These are phyloP conservation scores for Melieria crassipennis DNA, from an alignment of 2,888 invertebrate species.

Conservation along the genomic window DNA sequence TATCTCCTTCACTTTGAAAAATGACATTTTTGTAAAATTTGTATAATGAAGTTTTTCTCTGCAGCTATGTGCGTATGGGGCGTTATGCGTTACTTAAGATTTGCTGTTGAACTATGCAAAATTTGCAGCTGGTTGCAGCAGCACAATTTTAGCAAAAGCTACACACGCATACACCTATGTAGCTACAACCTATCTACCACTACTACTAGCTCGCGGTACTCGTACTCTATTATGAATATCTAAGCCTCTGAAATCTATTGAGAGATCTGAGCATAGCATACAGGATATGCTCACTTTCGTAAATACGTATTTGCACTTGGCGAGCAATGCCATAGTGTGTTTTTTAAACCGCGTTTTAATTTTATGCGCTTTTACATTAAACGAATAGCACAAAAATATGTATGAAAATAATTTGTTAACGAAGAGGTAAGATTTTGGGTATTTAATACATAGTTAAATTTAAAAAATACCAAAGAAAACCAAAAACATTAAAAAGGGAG, in stretches of 20 bases:
- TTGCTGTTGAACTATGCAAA: conserved; percentile 41
- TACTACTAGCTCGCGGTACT: conserved; percentile 29
- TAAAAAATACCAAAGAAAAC: conserved; percentile 16
- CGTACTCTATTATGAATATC: conserved; percentile 30
- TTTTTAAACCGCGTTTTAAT: conserved; percentile 63
- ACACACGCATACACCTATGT: conserved; percentile 37
- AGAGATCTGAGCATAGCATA: not conserved
- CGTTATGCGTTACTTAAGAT: conserved; percentile 40
- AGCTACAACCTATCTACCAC: conserved; percentile 34
- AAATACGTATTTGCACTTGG: conserved; percentile 59
- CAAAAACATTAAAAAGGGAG: not conserved
- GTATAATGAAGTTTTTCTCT: conserved; percentile 63
- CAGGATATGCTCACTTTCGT: conserved; percentile 43
- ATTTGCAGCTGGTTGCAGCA: conserved; percentile 34
- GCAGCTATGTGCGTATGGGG: conserved; percentile 60
- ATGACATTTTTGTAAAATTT: conserved; percentile 39
- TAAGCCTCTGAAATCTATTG: not conserved
- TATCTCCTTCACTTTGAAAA: not conserved
- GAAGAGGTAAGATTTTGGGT: conserved; percentile 65
- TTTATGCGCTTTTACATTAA: conserved; percentile 59
- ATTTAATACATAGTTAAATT: conserved; percentile 39
- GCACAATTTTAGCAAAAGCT: conserved; percentile 39
- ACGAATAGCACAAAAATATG: conserved; percentile 46
- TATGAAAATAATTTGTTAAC: conserved; percentile 47
- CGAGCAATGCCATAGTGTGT: conserved; percentile 66